A percentile compares a stretch with the other conserved stretches of the same genome.
Evolutionary conservation across 2,888 invertebrate genomes (phyloP).

Genomic region (Cantharis rustica): DNA sequence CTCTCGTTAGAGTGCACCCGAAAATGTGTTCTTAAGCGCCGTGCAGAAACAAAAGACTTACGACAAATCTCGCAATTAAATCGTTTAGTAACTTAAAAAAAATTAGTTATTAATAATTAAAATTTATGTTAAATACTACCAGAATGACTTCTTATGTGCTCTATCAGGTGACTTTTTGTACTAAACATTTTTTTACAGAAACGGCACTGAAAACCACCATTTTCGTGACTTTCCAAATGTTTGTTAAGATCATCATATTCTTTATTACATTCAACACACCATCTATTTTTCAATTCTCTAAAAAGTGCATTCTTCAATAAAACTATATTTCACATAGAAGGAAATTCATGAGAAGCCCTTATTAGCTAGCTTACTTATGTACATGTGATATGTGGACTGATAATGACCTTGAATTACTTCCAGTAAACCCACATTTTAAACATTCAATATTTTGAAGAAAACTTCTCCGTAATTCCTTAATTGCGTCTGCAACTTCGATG

Average conservation of each 20-base stretch:
- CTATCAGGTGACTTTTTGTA: constrained; percentile 43
- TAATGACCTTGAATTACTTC: constrained; percentile 40
- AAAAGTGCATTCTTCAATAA: constrained; percentile 11
- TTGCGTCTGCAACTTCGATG: constrained; percentile 40
- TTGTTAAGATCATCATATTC: constrained; percentile 38
- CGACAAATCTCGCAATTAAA: constrained; percentile 40
- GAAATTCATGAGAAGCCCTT: no score
- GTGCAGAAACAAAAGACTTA: constrained; percentile 40
- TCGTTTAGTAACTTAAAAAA: constrained; percentile 37
- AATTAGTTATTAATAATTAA: background rate
- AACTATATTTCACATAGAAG: background rate
- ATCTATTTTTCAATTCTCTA: constrained; percentile 43
- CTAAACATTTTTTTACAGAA: constrained; percentile 43
- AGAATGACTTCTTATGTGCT: constrained; percentile 46
- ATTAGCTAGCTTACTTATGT: constrained; percentile 42
- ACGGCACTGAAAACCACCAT: constrained; percentile 41
- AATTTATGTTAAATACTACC: constrained; percentile 24
- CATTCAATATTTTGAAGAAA: constrained; percentile 40
- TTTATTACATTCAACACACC: constrained; percentile 46
- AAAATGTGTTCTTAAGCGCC: constrained; percentile 40
- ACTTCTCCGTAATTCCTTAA: constrained; percentile 35
- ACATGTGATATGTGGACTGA: constrained; percentile 45
- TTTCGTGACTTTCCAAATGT: constrained; percentile 37
- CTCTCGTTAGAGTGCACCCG: constrained; percentile 37
- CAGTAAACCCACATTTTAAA: constrained; percentile 42